Base-by-base conservation (phyloP, 2,113 vertebrate genomes). In the rabbit (Oryctolagus cuniculus) region DNA sequence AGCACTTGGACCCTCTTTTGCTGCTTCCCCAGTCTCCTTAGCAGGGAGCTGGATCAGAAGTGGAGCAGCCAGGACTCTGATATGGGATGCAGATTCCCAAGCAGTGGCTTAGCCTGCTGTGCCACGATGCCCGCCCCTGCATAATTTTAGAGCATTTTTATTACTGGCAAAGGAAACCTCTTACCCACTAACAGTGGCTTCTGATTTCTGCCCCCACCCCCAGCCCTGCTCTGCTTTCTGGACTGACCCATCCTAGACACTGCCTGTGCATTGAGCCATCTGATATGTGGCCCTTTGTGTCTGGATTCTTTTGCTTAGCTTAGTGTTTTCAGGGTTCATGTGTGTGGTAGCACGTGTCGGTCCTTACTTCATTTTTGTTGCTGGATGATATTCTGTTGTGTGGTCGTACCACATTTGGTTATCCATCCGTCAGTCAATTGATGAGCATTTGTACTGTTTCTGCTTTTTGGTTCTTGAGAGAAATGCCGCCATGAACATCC, bases 281-380 rank as follows among this genome's bases (percentile, higher is more conserved):
- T 6, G 24, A 38, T 11, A 6, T 2, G 1, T 22, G 55, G 55
- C 21, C 69, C n/a, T 73, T 74, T n/a, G 49, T 49, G 38, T 58
- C 63, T 78, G 27, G 29, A 24, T 36, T 69, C 49, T 87, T n/a
- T 87, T 70, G 31, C 58, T 74, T 22, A 21, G 36, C 24, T 3
- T 24, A 0, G 16, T 22, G n/a, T 61, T 79, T 83, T 83, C 70
- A 38, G 36, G 63, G 25, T 17, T 27, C 34, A 10, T 78, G 8
- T 17, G 0, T 9, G 2, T n/a, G 2, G 51, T 17, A 70, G 29
- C 8, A 1, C 1, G 13, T 6, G 27, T 38, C 38, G 22, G 24
- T 55, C 11, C 38, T 79, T 75, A 7, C 3, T 61, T 86, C 4
- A 21, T 82, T 90, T 93, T 75, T 73, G 12, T 44, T n/a, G 87